A percentile compares a stretch with the other conserved stretches of the same genome.
Evolutionary conservation across 2,888 invertebrate species (phyloP).

Genomic region (Pristionchus entomophagus): DNA sequence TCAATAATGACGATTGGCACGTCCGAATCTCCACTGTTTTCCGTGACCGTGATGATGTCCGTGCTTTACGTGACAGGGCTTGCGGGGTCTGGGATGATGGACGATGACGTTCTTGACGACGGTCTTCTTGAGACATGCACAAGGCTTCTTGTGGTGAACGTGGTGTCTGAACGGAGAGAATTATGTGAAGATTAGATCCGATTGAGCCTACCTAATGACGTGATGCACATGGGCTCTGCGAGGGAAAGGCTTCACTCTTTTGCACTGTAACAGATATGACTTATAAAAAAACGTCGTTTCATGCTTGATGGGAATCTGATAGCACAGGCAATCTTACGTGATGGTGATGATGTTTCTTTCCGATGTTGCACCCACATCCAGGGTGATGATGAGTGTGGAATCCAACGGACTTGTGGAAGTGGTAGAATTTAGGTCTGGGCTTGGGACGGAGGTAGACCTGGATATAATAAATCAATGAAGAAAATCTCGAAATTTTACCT

Average conservation of each 20-base stretch:
- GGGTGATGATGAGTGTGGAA: constrained; percentile 32
- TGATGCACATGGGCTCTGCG: constrained; percentile 35
- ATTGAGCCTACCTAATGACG: background rate
- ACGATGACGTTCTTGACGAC: constrained; percentile 7
- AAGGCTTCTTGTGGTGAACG: constrained; percentile 40
- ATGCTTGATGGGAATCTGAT: background rate
- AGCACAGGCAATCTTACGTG: background rate
- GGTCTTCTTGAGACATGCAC: constrained; percentile 34
- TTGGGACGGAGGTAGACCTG: constrained; percentile 32
- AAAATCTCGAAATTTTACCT: background rate
- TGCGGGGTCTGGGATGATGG: constrained; percentile 8
- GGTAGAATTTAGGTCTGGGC: constrained; percentile 24
- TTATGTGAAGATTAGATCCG: no score
- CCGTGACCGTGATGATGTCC: background rate
- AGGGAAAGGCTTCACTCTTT: constrained; percentile 16
- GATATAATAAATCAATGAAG: background rate
- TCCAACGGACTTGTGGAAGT: constrained; percentile 45
- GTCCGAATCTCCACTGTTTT: background rate
- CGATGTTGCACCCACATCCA: no score
- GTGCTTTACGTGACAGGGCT: constrained; percentile 20
- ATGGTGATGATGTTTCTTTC: no score
- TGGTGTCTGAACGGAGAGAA: constrained; percentile 37
- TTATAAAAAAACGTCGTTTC: no score
- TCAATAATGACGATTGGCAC: background rate
- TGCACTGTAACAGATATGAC: background rate